Evolutionary conservation across 2,113 vertebrate species (phyloP), one percentile per base, ranked within the genome.

Genomic region (Scalopus aquaticus): DNA sequence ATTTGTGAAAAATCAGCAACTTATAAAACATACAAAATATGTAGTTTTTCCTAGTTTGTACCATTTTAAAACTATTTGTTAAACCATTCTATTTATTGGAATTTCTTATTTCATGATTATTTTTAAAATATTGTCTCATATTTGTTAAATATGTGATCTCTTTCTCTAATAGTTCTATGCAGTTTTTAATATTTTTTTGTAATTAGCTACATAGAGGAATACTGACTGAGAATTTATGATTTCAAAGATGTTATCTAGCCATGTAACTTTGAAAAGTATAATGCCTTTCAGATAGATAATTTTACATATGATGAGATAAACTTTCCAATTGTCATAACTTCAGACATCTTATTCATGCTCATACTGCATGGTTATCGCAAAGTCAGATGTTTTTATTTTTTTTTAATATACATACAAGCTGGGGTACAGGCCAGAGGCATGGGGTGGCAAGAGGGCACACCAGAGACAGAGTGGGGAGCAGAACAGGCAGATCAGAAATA

Each of bases 361-460:
- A 62, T 12, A 78, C 37, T 82, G 3, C 39, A 85, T 54, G 77
- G 37, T 94, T 86, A 35, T 54, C 84, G 49, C 32, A 88, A 90
- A 93, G 74, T 89, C 91, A 94, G 49, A 79, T 78, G 22, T 96
- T 97, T 95, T 77, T 90, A 79, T 97, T 96, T 95, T 69, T 69
- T n/a, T n/a, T n/a, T n/a, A n/a, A n/a, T n/a, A n/a, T n/a, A n/a
- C n/a, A n/a, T n/a, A n/a, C n/a, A n/a, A n/a, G n/a, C n/a, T n/a
- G n/a, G n/a, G n/a, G n/a, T n/a, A n/a, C n/a, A n/a, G n/a, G n/a
- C n/a, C n/a, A n/a, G n/a, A n/a, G n/a, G n/a, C n/a, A n/a, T n/a
- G n/a, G n/a, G n/a, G n/a, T n/a, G n/a, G n/a, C n/a, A n/a, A n/a
- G n/a, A n/a, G n/a, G n/a, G n/a, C n/a, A n/a, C n/a, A n/a, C n/a